Base-by-base conservation (phyloP, 2,888 invertebrate genomes). In the Drosophila paranaensis region DNA sequence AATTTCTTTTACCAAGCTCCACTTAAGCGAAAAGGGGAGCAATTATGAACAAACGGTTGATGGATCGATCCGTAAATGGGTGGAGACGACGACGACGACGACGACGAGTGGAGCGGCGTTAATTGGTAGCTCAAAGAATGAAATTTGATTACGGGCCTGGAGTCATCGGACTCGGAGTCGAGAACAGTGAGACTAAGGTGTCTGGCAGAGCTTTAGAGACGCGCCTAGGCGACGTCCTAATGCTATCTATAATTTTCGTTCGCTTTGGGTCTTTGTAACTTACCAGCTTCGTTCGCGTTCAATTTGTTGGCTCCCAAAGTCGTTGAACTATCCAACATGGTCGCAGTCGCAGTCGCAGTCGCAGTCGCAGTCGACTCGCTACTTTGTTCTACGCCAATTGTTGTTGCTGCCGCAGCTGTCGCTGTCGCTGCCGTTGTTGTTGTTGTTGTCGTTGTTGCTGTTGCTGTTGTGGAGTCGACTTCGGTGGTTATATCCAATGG, bases 261-360 rank as follows among this genome's bases (percentile, higher is more conserved):
- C 11, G 78, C 67, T 68, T 65, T 65, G 60, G 60, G 40, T 54
- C 40, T 67, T 72, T 71, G 46, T 74, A 78, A 86, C 86, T 86
- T 70, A 86, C 86, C 89, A 88, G 88, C 73, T 63, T 83, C 88
- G 82, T 71, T 67, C 45, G 80, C 65, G 77, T 82, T 89, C 77
- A 84, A 81, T 87, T 71, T 87, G 79, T 80, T 79, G 75, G 68
- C 33, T 27, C 42, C 54, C 60, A 66, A 76, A 87, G 82, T 82
- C 88, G 89, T 88, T 84, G 85, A 85, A 85, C 89, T 77, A 83
- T 83, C 74, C 74, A 72, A 45, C 61, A 67, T 73, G 71, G 63
- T 67, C 55, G 71, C 74, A 45, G 57, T 69, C 25, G 70, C 54
- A 42, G 72, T 51, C n/a, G n/a, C n/a, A n/a, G 63, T 67, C 55